A percentile compares a stretch with the other conserved stretches of the same genome.
Conservation (phyloP, 2,888 invertebrate species). For the Caenorhabditis sp. region DNA sequence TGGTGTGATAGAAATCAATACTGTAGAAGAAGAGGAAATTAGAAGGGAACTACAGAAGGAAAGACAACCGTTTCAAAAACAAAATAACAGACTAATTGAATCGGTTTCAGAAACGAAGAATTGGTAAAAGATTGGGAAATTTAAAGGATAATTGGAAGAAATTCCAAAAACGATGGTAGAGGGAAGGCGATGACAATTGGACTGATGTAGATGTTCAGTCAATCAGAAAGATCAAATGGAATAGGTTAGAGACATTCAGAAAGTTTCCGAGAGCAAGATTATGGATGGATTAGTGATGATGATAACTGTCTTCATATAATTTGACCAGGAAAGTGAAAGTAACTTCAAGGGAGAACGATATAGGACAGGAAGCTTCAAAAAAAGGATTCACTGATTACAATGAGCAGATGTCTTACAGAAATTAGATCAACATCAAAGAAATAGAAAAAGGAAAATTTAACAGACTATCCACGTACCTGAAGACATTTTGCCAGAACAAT, state of each 20-base stretch:
- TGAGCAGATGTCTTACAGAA: too few species aligned
- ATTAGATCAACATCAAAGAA: too few species aligned
- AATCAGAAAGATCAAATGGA: not conserved
- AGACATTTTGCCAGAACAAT: slow-evolving; percentile 63
- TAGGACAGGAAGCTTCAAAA: too few species aligned
- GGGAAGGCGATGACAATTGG: slow-evolving; percentile 2
- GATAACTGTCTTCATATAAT: too few species aligned
- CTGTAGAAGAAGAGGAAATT: slow-evolving; percentile 22
- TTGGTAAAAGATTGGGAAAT: not conserved
- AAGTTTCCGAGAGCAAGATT: not conserved
- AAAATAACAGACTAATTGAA: slow-evolving; percentile 16
- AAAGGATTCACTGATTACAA: too few species aligned
- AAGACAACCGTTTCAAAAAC: not conserved
- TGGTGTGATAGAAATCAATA: slow-evolving; percentile 57
- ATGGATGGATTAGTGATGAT: too few species aligned
- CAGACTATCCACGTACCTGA: slow-evolving; percentile 40
- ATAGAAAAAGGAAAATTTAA: slow-evolving; percentile 9
- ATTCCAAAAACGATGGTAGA: too few species aligned
- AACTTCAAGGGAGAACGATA: too few species aligned
- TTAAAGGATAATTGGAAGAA: not conserved
- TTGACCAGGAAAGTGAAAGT: not conserved
- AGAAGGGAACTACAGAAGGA: slow-evolving; percentile 8
- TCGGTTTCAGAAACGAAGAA: slow-evolving; percentile 25
- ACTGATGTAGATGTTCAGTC: slow-evolving; percentile 3
- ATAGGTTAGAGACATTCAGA: slow-evolving; percentile 2